Base-by-base conservation (phyloP, 1,140 invertebrate species). In the Danaus plexippus region DNA sequence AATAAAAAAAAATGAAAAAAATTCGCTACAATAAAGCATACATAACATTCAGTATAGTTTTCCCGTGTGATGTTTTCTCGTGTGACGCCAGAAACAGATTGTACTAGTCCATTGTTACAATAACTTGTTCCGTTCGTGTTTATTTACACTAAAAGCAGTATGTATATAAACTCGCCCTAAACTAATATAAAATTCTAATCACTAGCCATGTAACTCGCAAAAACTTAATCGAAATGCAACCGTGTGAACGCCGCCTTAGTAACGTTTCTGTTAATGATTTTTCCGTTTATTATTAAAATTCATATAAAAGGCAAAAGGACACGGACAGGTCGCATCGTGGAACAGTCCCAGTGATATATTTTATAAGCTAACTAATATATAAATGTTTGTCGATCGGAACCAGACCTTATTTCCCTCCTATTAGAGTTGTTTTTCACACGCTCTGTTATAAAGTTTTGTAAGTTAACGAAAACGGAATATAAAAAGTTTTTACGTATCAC, bases 131-230 rank as follows among this genome's bases (percentile, higher is more conserved):
- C 22, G 22, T 32, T 22, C 7, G 22, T 32, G 4, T 32, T 3
- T 32, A 32, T 32, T 32, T 7, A 32, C 22, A 32, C 22, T 32
- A 32, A 3, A 32, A 32, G 1, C 5, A 4, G 22, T 32, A 71
- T 67, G 64, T 59, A 71, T 69, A 61, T 63, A 66, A 78, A 75
- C 66, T 61, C 11, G 49, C 44, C 52, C 57, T 72, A 75, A 69
- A 54, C 78, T 82, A 85, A 75, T 69, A 79, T 84, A 84, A 85
- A 80, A 47, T 53, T 80, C 82, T 85, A 85, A 84, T 85, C 82
- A 85, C 82, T 85, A 85, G 82, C 82, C 82, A 85, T 85, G 64
- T 78, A 77, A 77, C 76, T 83, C 77, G 76, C 73, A 72, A 73
- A 75, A 66, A 73, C 65, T 52, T 63, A 76, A 74, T 74, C 54